phyloP scores from a whole-genome alignment of 2,888 invertebrate genomes.

The Tachystola acroxantha region DNA sequence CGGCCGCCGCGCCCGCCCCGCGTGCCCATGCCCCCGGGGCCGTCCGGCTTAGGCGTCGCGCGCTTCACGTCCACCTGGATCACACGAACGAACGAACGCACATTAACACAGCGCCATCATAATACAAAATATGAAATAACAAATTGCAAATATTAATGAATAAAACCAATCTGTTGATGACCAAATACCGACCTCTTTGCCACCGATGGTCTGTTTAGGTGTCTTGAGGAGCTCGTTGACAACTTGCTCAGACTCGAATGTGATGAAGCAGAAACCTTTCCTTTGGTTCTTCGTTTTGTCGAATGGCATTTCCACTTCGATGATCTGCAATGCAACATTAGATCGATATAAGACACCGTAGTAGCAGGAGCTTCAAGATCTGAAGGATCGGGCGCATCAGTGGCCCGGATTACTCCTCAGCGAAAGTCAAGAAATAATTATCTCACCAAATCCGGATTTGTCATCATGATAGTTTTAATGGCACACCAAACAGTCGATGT shows the following conservation, averaged over 20 bases:
- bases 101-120: no score
- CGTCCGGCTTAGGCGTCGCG: constrained; percentile 94
- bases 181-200: constrained; percentile 86
- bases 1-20: constrained; percentile 82
- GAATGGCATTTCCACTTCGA: constrained; percentile 97
- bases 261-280: constrained; percentile 98
- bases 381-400: constrained; percentile 31
- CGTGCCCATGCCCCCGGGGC: constrained; percentile 82
- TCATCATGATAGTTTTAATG: constrained; percentile 72
- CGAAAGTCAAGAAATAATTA: constrained; percentile 42
- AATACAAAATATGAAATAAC: no score
- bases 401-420: constrained; percentile 72
- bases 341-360: no score
- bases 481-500: background rate
- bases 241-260: constrained; percentile 96
- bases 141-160: no score
- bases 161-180: background rate
- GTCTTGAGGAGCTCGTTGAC: constrained; percentile 94
- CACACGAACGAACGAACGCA: no score
- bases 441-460: constrained; percentile 73
- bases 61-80: constrained; percentile 94
- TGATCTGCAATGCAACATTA: constrained; percentile 88
- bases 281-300: constrained; percentile 98
- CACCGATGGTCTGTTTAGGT: constrained; percentile 94
- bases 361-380: background rate